phyloP scores from a whole-genome alignment of 2,888 invertebrate genomes.

The Cremastinae sp. region DNA sequence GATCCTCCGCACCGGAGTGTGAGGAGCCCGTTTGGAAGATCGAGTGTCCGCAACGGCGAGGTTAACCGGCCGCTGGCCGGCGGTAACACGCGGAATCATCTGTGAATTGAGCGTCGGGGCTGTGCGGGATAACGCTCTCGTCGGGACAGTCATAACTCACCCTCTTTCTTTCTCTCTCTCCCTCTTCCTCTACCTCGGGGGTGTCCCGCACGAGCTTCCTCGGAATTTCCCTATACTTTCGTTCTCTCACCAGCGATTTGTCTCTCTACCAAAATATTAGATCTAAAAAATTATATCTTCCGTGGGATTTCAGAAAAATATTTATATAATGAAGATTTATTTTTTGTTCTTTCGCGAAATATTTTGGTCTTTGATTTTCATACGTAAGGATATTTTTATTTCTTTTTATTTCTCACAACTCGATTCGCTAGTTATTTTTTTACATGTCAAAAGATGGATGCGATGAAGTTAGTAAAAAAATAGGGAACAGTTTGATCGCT shows the following conservation, averaged over 20 bases:
- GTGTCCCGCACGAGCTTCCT: slow-evolving; percentile 58
- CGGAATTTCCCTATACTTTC: slow-evolving; percentile 33
- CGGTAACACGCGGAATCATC: slow-evolving; percentile 83
- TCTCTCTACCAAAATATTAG: slow-evolving; percentile 23
- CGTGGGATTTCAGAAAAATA: no score
- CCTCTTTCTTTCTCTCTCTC: slow-evolving; percentile 57
- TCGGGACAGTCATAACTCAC: slow-evolving; percentile 82
- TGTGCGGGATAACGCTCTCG: slow-evolving; percentile 75
- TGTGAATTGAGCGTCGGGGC: slow-evolving; percentile 83
- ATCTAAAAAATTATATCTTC: slow-evolving; percentile 1
- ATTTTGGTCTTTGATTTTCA: no score
- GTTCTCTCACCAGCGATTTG: slow-evolving; percentile 49
- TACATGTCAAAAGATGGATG: slow-evolving; percentile 48
- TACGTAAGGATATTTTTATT: no score
- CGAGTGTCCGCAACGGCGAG: slow-evolving; percentile 79
- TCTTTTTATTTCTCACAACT: slow-evolving; percentile 15
- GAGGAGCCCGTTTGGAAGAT: slow-evolving; percentile 75
- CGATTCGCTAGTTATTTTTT: slow-evolving; percentile 23
- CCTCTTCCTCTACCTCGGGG: slow-evolving; percentile 60
- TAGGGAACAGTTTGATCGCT: slow-evolving; percentile 56
- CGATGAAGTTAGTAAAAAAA: slow-evolving; percentile 14
- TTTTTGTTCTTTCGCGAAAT: no score
- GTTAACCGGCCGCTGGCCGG: slow-evolving; percentile 81
- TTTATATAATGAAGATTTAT: background rate
- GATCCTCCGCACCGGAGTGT: slow-evolving; percentile 46